Evolutionary conservation across 2,888 invertebrate species (phyloP), one percentile per base, ranked within the genome.

Genomic region (Elysia crispata): DNA sequence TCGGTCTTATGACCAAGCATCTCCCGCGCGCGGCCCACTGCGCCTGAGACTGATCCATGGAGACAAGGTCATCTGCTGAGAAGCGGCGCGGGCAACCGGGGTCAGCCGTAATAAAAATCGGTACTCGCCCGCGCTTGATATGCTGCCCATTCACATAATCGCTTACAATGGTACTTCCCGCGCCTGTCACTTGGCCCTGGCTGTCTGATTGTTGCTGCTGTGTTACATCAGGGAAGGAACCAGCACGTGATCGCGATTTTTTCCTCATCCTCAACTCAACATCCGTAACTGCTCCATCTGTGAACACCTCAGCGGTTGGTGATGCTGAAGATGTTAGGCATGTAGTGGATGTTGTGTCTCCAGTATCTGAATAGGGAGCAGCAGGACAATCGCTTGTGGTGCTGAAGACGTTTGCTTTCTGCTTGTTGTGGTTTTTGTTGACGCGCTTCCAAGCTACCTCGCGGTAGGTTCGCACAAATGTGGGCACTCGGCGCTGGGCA

Each of bases 361-460:
- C 41, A 41, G 11, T 41, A 11, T 11, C 11, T 41, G 41, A 41
- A 3, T 3, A 41, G 41, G 41, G 5, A 41, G 41, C 41, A 11
- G 41, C 11, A 11, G 11, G 41, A 41, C 3, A 6, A 41, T 41
- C 41, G 41, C 11, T 11, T 41, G 3, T 11, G 41, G 5, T 11
- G 11, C 41, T 41, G n/a, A n/a, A n/a, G n/a, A n/a, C n/a, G n/a
- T n/a, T n/a, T n/a, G n/a, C n/a, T n/a, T n/a, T n/a, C n/a, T n/a
- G n/a, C n/a, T n/a, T 3, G 41, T 41, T 41, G 3, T 41, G 41
- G 41, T 41, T 41, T 8, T 49, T 66, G 30, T 41, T 74, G 6
- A 79, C 74, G 0, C 79, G 31, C 57, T 66, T 74, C 79, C 79
- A 79, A 31, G 66, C 31, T 1, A 67, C 79, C 28, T 79, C 79